A percentile compares a stretch with the other conserved stretches of the same genome.
Evolutionary conservation across 2,888 invertebrate species (phyloP).

Genomic region (Caenorhabditis drosophilae): DNA sequence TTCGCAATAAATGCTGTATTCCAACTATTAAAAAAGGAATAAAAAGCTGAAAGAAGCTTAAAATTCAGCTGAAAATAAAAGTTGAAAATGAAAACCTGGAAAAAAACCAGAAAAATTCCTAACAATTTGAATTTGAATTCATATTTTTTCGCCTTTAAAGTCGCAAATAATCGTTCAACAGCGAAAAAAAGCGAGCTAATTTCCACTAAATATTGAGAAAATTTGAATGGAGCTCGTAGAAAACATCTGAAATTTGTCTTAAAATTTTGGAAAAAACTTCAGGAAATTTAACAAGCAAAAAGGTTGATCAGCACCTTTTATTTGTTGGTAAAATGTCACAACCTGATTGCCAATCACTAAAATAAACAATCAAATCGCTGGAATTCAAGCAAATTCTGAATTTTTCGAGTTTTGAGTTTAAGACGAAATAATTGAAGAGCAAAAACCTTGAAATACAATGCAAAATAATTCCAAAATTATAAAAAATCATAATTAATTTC

Average conservation of each 20-base stretch:
- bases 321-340: conserved; percentile 25
- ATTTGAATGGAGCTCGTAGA: conserved; percentile 13
- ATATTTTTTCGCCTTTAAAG: conserved; percentile 8
- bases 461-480: conserved; percentile 15
- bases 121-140: conserved; percentile 15
- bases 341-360: conserved; percentile 6
- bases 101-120: neutral
- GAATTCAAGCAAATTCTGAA: conserved; percentile 16
- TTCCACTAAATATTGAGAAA: conserved; percentile 11
- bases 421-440: neutral
- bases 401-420: neutral
- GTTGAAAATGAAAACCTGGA: conserved; percentile 4
- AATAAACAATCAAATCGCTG: conserved; percentile 21
- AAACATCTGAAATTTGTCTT: no score
- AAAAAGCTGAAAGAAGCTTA: neutral
- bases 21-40: neutral
- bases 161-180: conserved; percentile 20
- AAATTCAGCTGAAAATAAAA: neutral
- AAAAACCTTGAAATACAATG: conserved; percentile 2
- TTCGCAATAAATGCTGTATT: neutral
- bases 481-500: conserved; percentile 15
- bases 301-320: conserved; percentile 8
- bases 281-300: no score
- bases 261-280: no score
- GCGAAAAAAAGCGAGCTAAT: conserved; percentile 14